Base-by-base conservation (phyloP, 1,140 invertebrate genomes). In the Stenopsyche tienmushanensis region DNA sequence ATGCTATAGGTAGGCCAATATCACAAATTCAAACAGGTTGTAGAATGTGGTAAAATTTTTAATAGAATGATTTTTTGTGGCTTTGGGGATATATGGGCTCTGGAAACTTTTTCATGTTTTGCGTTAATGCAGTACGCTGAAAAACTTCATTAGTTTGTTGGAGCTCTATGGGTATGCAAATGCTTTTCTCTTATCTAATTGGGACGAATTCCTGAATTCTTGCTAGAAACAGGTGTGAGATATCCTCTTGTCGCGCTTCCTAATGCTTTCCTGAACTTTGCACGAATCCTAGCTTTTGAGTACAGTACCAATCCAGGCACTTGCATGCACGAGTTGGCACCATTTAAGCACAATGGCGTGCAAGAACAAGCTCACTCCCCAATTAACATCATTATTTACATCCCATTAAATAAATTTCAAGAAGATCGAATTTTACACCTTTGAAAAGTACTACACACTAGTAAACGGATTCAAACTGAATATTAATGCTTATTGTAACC, bases 191-290 rank as follows among this genome's bases (percentile, higher is more conserved):
- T 10, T 53, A 53, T 57, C 34, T 57, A 57, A 57, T 57, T 57
- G 54, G 24, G 54, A 29, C 39, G 24, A 57, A 57, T 57, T 57
- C 39, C 29, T 57, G 54, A 29, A 39, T 57, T 42, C 54, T 21
- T 42, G 29, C 29, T 9, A 15, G 54, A 42, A 57, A 21, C 54
- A 57, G 54, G 54, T 57, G 54, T 29, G 54, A 57, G 54, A 57
- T 42, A 57, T 57, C 50, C 25, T 42, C 39, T 29, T 15, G 21
- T 50, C 21, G 3, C 23, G n/a, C 21, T 18, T 50, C 47, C 17
- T 18, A 53, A 53, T 24, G 25, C 34, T 1, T 29, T 25, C 7
- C 3, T 42, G 54, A 42, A 57, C 52, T 54, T 54, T 54, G 54
- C 34, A 15, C 26, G 23, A 53, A 25, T 23, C 54, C 29, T 13